Percentiles rank a stretch among this genome's conserved stretches.
phyloP scores from a whole-genome alignment of 2,888 invertebrate genomes.

The Drosophila differens region DNA sequence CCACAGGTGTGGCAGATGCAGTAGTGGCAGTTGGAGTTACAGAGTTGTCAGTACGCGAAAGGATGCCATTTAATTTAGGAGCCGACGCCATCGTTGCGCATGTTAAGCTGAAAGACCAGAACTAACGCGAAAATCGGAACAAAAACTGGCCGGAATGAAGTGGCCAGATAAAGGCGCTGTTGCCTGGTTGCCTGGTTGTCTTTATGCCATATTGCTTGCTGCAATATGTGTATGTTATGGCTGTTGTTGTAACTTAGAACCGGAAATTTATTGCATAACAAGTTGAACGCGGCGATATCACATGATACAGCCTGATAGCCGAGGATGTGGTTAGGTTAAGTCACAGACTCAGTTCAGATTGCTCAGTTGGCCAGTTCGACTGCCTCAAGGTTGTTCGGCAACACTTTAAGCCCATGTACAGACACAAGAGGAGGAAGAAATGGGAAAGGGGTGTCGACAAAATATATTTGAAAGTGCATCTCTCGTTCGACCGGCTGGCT shows the following conservation, averaged over 20 bases:
- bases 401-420: constrained; percentile 23
- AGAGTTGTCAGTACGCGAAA: constrained; percentile 12
- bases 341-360: neutral
- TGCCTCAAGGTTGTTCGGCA: constrained; percentile 59
- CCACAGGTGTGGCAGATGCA: constrained; percentile 49
- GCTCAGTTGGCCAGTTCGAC: constrained; percentile 16
- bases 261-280: constrained; percentile 83
- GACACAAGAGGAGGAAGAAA: neutral
- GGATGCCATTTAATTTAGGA: constrained; percentile 31
- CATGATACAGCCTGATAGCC: constrained; percentile 53
- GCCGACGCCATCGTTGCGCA: constrained; percentile 16
- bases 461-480: constrained; percentile 53
- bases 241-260: constrained; percentile 60
- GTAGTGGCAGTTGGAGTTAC: constrained; percentile 3
- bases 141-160: constrained; percentile 13
- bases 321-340: constrained; percentile 22
- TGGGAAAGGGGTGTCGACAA: constrained; percentile 12
- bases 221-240: constrained; percentile 17
- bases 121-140: constrained; percentile 29
- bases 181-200: neutral
- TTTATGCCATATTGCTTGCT: constrained; percentile 15
- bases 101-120: constrained; percentile 17
- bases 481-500: constrained; percentile 7
- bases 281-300: constrained; percentile 63
- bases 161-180: constrained; percentile 14